These are phyloP conservation scores for Petaurus breviceps DNA, from an alignment of 2,113 vertebrate species.

Conservation along the genomic window DNA sequence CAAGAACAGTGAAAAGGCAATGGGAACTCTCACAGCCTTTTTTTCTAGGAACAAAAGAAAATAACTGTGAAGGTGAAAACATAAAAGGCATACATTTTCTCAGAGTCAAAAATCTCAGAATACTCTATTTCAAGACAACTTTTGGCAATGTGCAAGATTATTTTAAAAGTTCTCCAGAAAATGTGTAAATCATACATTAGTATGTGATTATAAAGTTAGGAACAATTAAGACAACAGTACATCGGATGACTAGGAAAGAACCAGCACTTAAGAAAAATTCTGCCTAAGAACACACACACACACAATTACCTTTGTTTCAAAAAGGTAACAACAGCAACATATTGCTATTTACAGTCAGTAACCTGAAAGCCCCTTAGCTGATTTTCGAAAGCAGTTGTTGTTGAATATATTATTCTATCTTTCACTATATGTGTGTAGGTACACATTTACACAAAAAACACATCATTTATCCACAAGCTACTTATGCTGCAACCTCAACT, in stretches of 20 bases:
- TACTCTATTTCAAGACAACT: background rate
- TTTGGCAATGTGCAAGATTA: slow-evolving; percentile 3
- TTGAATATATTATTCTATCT: background rate
- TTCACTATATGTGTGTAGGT: background rate
- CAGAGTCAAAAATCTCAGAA: slow-evolving; percentile 24
- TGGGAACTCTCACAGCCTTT: slow-evolving; percentile 66
- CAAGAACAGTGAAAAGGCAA: slow-evolving; percentile 74
- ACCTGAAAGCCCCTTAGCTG: slow-evolving; percentile 10
- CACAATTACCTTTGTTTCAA: background rate
- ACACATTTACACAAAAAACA: background rate
- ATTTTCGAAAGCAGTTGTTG: slow-evolving; percentile 41
- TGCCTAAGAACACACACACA: background rate
- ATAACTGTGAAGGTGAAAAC: slow-evolving; percentile 67
- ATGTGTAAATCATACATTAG: background rate
- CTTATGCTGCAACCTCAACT: slow-evolving; percentile 15
- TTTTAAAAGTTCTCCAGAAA: slow-evolving; percentile 26
- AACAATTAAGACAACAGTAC: slow-evolving; percentile 11
- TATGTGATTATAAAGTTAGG: background rate
- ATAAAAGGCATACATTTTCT: slow-evolving; percentile 56
- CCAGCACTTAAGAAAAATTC: background rate
- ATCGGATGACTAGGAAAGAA: background rate
- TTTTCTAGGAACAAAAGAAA: slow-evolving; percentile 68
- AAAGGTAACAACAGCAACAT: background rate
- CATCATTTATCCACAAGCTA: slow-evolving; percentile 27
- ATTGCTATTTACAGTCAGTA: background rate